Conservation (phyloP, 2,113 vertebrate genomes). For the Equus quagga region DNA sequence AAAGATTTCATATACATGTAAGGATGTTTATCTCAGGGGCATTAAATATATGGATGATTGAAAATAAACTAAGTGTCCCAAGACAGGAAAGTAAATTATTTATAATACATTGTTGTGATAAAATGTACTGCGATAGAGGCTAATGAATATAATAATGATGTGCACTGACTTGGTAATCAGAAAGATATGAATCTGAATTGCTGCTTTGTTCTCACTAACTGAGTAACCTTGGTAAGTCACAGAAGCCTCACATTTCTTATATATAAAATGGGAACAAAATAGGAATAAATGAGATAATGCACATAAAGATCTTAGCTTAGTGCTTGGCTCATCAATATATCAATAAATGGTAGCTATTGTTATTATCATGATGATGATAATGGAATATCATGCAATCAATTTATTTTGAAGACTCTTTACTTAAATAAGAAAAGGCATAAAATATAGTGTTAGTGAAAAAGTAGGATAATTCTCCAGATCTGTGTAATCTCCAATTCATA, state of each 20-base stretch:
- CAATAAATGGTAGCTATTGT: neutral
- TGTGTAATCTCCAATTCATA: neutral
- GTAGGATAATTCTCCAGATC: neutral
- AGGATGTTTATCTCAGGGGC: neutral
- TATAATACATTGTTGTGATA: neutral
- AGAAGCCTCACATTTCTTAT: neutral
- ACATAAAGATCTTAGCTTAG: neutral
- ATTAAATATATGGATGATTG: neutral
- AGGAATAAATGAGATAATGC: neutral
- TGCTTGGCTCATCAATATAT: neutral
- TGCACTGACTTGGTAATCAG: neutral
- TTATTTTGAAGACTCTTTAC: neutral
- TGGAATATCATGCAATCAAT: neutral
- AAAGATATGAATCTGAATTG: neutral
- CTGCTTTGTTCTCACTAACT: neutral
- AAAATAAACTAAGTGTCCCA: neutral
- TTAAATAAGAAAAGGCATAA: neutral
- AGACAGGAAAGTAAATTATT: neutral
- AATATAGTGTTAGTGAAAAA: neutral
- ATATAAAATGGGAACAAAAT: neutral
- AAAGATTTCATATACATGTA: neutral
- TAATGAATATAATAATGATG: neutral
- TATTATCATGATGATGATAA: neutral
- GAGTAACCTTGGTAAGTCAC: neutral
- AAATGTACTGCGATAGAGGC: neutral